Evolutionary conservation across 2,888 invertebrate species (phyloP), one percentile per base, ranked within the genome.

Genomic region (Brassicogethes aeneus): DNA sequence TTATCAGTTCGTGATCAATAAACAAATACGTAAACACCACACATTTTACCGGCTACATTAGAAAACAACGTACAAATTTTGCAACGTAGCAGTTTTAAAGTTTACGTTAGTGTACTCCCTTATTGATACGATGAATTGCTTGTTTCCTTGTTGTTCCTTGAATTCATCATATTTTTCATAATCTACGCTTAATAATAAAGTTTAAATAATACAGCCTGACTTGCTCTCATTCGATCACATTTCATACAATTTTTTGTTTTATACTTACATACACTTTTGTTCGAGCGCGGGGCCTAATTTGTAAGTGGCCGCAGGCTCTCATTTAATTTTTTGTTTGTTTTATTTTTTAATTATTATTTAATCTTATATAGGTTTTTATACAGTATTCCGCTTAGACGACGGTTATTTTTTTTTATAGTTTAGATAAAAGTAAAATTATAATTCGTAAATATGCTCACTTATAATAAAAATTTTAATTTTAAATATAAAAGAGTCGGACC

Each of bases 161-260:
- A 5, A 5, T 10, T 23, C 23, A 23, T 23, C 23, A 23, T 23
- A 23, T 23, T 23, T 23, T 23, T 53, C 52, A 54, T 51, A 54
- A 48, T 46, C 56, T 61, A 57, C 50, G 48, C 50, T 53, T 51
- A 55, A 45, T 47, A 55, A 52, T 49, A 50, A 46, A 56, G 50
- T 61, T 54, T 58, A 62, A 61, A 61, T 62, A 63, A 60, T 56
- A 65, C 64, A 65, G 64, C 64, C 64, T 63, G 60, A 65, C 61
- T 63, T 63, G 62, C 64, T 61, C 52, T 55, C 61, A 59, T 55
- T 51, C 61, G 38, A 51, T 43, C 51, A 53, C 42, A 46, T 44
- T 35, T 39, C 50, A 49, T 39, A 50, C 44, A 46, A 31, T 37
- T 36, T 41, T 41, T 44, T 42, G 44, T 42, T 42, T n/a, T n/a